Evolutionary conservation across 2,888 invertebrate species (phyloP).

Genomic region (Ditylenchus weischeri): DNA sequence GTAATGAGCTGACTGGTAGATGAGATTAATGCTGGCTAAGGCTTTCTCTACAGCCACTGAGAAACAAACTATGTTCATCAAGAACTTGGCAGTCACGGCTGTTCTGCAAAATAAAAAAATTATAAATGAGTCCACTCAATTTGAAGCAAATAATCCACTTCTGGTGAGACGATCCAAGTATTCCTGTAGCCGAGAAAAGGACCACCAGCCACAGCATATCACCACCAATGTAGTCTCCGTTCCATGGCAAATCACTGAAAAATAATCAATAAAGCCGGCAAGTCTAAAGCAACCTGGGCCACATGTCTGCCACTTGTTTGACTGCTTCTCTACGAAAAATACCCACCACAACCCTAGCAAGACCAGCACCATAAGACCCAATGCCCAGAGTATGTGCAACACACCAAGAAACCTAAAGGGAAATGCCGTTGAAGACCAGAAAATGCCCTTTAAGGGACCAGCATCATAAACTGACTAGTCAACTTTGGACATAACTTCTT

Average conservation of each 20-base stretch:
- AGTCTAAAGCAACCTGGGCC: background rate
- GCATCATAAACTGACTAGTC: no score
- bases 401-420: constrained; percentile 36
- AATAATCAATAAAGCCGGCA: no score
- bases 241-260: constrained; percentile 48
- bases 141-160: constrained; percentile 27
- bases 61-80: constrained; percentile 45
- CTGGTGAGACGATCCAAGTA: constrained; percentile 47
- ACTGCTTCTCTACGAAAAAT: no score
- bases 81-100: constrained; percentile 38
- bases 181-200: constrained; percentile 48
- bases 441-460: constrained; percentile 26
- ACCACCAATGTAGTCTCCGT: constrained; percentile 53
- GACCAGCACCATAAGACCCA: constrained; percentile 47
- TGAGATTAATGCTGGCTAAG: constrained; percentile 50
- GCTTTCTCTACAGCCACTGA: constrained; percentile 52
- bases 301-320: no score
- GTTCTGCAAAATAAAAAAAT: constrained; percentile 29
- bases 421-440: background rate
- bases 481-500: no score
- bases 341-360: constrained; percentile 40
- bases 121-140: no score
- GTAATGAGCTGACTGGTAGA: constrained; percentile 52
- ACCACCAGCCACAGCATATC: constrained; percentile 55
- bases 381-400: constrained; percentile 53